Percentiles rank a stretch among this genome's conserved stretches.
Conservation (phyloP, 2,797 vertebrate genomes). For the Ataeniobius toweri region DNA sequence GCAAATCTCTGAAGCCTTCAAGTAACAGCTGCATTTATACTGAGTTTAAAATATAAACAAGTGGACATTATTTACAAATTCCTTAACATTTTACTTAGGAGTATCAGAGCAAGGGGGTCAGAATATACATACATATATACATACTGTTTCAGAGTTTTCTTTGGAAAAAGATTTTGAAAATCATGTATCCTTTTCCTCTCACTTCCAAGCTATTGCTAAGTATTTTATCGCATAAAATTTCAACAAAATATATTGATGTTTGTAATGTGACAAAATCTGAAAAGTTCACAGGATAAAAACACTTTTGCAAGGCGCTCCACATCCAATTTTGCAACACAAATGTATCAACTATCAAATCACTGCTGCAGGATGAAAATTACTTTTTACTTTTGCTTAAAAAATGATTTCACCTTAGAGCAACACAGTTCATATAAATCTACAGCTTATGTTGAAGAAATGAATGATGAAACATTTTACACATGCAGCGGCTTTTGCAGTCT, state of each 20-base stretch:
- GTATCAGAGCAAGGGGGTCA: not conserved
- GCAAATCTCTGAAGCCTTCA: no score
- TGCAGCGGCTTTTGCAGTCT: conserved; percentile 68
- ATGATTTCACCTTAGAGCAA: conserved; percentile 53
- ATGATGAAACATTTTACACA: conserved; percentile 67
- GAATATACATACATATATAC: not conserved
- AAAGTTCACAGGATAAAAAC: not conserved
- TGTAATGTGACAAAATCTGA: not conserved
- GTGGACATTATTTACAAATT: not conserved
- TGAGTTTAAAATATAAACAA: no score
- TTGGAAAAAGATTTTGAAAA: not conserved
- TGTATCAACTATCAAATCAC: conserved; percentile 1
- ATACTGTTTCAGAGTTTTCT: no score
- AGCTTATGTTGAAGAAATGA: conserved; percentile 54
- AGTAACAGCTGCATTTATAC: no score
- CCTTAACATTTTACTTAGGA: no score
- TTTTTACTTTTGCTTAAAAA: conserved; percentile 11
- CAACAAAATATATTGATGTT: not conserved
- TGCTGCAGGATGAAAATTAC: conserved; percentile 44
- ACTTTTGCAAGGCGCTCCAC: not conserved
- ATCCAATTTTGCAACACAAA: conserved; percentile 22
- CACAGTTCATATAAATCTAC: conserved; percentile 25
- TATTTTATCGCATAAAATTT: not conserved
- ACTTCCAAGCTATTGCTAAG: not conserved
- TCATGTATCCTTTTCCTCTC: not conserved